Evolutionary conservation across 2,113 vertebrate genomes (phyloP).

Genomic region (Ictalurus punctatus): DNA sequence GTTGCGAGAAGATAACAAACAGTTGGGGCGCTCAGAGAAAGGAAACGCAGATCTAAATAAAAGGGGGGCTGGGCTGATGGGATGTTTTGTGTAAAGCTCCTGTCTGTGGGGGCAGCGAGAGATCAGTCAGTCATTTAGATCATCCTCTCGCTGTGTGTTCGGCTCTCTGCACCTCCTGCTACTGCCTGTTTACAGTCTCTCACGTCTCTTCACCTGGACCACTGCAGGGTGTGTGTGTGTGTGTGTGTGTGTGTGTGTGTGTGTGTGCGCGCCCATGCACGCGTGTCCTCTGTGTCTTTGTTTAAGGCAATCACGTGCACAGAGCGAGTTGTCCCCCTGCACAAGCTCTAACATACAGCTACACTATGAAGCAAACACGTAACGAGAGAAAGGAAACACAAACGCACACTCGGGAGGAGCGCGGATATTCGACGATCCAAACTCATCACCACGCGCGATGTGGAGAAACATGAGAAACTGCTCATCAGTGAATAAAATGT

Average conservation of each 20-base stretch:
- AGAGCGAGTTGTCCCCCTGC: slow-evolving; percentile 55
- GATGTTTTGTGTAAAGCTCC: neutral
- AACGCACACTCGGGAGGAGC: neutral
- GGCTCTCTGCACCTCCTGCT: slow-evolving; percentile 4
- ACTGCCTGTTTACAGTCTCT: slow-evolving; percentile 31
- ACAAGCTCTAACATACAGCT: slow-evolving; percentile 23
- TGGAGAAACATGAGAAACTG: neutral
- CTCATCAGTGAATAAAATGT: neutral
- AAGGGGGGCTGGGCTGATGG: neutral
- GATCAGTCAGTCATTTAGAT: slow-evolving; percentile 42
- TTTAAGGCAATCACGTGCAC: slow-evolving; percentile 64
- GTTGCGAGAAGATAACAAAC: neutral
- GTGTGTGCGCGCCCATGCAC: neutral
- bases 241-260: slow-evolving; percentile 10
- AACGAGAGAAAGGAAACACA: neutral
- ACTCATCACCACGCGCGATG: neutral
- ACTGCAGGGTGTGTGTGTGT: slow-evolving; percentile 37
- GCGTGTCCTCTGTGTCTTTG: slow-evolving; percentile 64
- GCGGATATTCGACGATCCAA: neutral
- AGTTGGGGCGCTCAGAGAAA: slow-evolving; percentile 25
- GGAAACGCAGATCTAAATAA: slow-evolving; percentile 3
- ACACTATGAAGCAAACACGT: slow-evolving; percentile 20
- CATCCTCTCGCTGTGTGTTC: neutral
- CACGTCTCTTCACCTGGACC: slow-evolving; percentile 55
- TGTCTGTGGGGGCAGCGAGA: neutral